Percentiles rank a stretch among this genome's conserved stretches.
These are phyloP conservation scores for Onthophagus sagittarius DNA, from an alignment of 2,888 invertebrate genomes.

Conservation along the genomic window DNA sequence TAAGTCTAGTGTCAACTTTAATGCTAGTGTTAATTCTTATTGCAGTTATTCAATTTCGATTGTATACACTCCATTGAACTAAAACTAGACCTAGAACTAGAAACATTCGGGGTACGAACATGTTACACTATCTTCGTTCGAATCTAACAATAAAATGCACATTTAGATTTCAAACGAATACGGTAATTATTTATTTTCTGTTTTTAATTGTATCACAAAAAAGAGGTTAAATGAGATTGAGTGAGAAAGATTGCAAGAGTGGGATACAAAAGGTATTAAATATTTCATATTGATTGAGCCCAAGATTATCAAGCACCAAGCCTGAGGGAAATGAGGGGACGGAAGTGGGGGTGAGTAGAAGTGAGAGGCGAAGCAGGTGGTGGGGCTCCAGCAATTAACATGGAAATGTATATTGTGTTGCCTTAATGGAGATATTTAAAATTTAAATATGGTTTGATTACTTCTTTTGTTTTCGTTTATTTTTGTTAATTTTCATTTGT, in stretches of 20 bases:
- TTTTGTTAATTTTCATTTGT: constrained; percentile 34
- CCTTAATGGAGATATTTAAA: constrained; percentile 48
- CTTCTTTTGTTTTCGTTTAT: constrained; percentile 47
- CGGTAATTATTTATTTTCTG: too few relatives aligned
- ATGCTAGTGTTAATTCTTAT: too few relatives aligned
- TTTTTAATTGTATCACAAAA: too few relatives aligned
- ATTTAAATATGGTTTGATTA: constrained; percentile 48
- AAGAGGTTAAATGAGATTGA: too few relatives aligned
- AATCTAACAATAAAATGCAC: too few relatives aligned
- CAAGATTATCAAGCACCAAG: constrained; percentile 33
- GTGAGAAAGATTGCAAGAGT: neutral
- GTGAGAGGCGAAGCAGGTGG: constrained; percentile 37
- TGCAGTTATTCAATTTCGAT: too few relatives aligned
- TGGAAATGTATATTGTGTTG: constrained; percentile 47
- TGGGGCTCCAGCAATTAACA: constrained; percentile 41
- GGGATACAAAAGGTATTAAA: constrained; percentile 27
- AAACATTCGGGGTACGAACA: too few relatives aligned
- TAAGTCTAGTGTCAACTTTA: too few relatives aligned
- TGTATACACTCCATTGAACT: too few relatives aligned
- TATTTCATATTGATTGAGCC: constrained; percentile 36
- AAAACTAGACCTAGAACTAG: too few relatives aligned
- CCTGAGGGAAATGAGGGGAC: constrained; percentile 38
- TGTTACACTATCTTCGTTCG: too few relatives aligned
- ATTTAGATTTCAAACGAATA: too few relatives aligned
- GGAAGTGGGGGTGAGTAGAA: constrained; percentile 38